phyloP scores from a whole-genome alignment of 2,113 vertebrate genomes.

The Periophthalmodon schlosseri region DNA sequence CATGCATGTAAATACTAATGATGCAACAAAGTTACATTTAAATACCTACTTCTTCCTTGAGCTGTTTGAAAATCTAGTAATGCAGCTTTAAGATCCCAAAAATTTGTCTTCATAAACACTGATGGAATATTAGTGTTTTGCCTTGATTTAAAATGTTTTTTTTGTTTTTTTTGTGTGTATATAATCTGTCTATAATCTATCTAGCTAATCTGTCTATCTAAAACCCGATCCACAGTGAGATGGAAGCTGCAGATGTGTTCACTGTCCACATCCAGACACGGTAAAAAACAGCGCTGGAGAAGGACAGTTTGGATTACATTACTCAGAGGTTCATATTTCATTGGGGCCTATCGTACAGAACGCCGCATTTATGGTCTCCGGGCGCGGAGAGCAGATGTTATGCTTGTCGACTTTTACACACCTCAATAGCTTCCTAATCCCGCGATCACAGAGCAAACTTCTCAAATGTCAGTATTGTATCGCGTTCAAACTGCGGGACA shows the following conservation, averaged over 20 bases:
- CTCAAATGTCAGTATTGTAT: slow-evolving; percentile 41
- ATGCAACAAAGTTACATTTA: too few species aligned
- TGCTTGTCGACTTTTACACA: slow-evolving; percentile 51
- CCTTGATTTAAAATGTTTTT: too few species aligned
- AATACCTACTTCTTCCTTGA: too few species aligned
- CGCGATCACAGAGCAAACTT: slow-evolving; percentile 41
- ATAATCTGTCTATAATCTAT: too few species aligned
- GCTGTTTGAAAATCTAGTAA: too few species aligned
- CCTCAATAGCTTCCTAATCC: slow-evolving; percentile 50
- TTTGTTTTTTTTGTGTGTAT: too few species aligned
- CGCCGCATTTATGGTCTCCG: slow-evolving; percentile 47
- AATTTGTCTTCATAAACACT: too few species aligned
- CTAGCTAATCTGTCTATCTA: too few species aligned
- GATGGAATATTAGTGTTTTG: too few species aligned
- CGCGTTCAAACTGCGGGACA: not conserved
- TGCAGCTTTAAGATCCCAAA: too few species aligned
- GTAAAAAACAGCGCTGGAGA: slow-evolving; percentile 26
- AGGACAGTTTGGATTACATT: slow-evolving; percentile 57
- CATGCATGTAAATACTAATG: too few species aligned
- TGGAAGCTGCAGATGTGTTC: slow-evolving; percentile 60
- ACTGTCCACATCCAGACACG: slow-evolving; percentile 49
- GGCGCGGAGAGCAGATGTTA: slow-evolving; percentile 54
- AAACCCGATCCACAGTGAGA: slow-evolving; percentile 14
- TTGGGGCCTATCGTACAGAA: slow-evolving; percentile 36
- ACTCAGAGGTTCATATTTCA: slow-evolving; percentile 46